Evolutionary conservation across 2,113 vertebrate genomes (phyloP), one percentile per base, ranked within the genome.

Genomic region (Reinhardtius hippoglossoides): DNA sequence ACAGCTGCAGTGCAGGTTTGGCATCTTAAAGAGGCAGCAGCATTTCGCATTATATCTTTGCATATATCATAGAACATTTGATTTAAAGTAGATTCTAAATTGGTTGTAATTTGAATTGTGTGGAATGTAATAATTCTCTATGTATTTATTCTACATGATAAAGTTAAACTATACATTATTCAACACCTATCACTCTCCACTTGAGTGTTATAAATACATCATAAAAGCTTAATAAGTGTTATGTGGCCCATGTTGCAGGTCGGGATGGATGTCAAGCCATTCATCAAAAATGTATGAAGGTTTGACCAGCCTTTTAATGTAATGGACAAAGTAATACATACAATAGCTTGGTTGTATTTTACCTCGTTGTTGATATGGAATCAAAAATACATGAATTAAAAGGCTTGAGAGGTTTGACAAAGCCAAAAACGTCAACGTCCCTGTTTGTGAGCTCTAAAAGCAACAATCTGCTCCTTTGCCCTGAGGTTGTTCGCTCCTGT

Each of bases 221-320:
- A 87, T 88, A 71, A 83, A 90, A 85, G 75, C 58, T 78, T 80
- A 78, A 83, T 81, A 75, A 72, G 74, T 85, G 60, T 78, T 78
- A 55, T 50, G 8, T 54, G 26, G 58, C 44, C 35, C 44, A 74
- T 78, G 83, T 84, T 83, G 54, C 24, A 72, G 46, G 50, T 59
- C 78, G 68, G 44, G 78, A 69, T 65, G 40, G 16, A 74, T 82
- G 73, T 84, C 65, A 82, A 82, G 71, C 71, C 56, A 46, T 78
- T 86, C 79, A 90, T 91, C 83, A 87, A 90, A 85, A 76, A 90
- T 89, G 13, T 1, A 91, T 87, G 9, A 24, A 27, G 26, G 44
- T 78, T 76, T 88, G 73, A 87, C 75, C 68, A 58, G 54, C 79
- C 50, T 79, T 76, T 88, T 82, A 84, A 74, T 85, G 31, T 75